Evolutionary conservation across 1,140 invertebrate genomes (phyloP), one percentile per base, ranked within the genome.

Genomic region (Orius laevigatus): DNA sequence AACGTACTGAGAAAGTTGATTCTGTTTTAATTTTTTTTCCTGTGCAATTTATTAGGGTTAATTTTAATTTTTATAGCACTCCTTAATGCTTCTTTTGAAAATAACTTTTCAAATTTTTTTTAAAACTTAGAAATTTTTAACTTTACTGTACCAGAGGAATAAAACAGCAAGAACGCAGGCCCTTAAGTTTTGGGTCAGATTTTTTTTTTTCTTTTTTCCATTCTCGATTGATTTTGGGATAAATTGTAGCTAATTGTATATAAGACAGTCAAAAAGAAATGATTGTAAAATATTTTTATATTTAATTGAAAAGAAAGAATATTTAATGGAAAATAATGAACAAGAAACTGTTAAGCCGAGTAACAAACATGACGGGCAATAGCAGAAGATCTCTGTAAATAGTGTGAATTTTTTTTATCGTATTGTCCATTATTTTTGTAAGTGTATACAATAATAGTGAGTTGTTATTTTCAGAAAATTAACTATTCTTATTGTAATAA

Each of bases 351-450:
- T 25, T 19, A 45, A 48, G 14, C 35, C 36, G 15, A 34, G 31
- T 31, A 46, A 25, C 25, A 25, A 25, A 25, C 25, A 25, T 25
- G 25, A 25, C 25, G 25, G 25, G 25, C 31, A 40, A 44, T 34
- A 41, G 25, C 19, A 51, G 49, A 36, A 45, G 49, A 51, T 51
- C 49, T 51, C 49, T 51, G 49, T 51, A 51, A 15, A 51, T 51
- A 51, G 49, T 51, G 49, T 51, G 49, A 46, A 51, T 46, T 51
- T 25, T 25, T 25, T 51, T 34, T 42, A 44, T 36, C 44, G 41
- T 50, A 50, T 46, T 51, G 44, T 46, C 36, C 44, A 46, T 46
- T 46, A 51, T 46, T 51, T 46, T 46, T 46, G 45, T 51, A 38
- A 46, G 19, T 49, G 36, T 44, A 41, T 20, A 49, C 20, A 50